phyloP scores from a whole-genome alignment of 2,888 invertebrate genomes.

The Spilarctia lutea region DNA sequence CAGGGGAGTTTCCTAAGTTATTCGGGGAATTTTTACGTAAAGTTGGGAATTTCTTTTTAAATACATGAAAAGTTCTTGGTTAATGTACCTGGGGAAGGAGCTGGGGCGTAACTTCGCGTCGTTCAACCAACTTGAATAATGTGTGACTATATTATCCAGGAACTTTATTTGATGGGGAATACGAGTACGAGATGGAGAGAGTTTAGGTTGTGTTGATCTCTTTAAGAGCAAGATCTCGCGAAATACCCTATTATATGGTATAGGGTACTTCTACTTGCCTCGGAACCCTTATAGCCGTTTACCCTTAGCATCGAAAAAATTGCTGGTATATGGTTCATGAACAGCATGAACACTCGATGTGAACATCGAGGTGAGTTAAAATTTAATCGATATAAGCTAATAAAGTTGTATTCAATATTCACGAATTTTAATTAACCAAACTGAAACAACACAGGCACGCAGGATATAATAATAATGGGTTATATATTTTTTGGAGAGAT shows the following conservation, averaged over 20 bases:
- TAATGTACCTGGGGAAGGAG: slow-evolving; percentile 29
- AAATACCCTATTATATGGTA: too few species aligned
- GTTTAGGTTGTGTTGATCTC: not conserved
- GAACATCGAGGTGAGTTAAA: not conserved
- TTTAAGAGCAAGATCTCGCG: not conserved
- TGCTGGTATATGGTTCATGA: not conserved
- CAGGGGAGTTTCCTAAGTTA: slow-evolving; percentile 35
- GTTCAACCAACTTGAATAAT: slow-evolving; percentile 18
- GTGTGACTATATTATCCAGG: slow-evolving; percentile 13
- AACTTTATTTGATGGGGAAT: slow-evolving; percentile 9
- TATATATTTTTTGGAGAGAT: not conserved
- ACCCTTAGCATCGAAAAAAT: not conserved
- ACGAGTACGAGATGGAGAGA: not conserved
- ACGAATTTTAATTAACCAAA: not conserved
- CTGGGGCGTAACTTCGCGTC: slow-evolving; percentile 26
- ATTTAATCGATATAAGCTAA: not conserved
- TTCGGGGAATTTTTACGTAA: slow-evolving; percentile 37
- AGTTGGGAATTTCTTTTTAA: slow-evolving; percentile 44
- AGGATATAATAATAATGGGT: not conserved
- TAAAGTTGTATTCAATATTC: not conserved
- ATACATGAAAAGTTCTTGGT: slow-evolving; percentile 31
- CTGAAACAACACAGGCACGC: not conserved
- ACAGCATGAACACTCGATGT: too few species aligned
- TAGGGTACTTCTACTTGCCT: not conserved
- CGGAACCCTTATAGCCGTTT: not conserved